Percentiles rank a stretch among this genome's conserved stretches.
phyloP scores from a whole-genome alignment of 35 echinoderm and acorn worm species.

The Ptychodera flava region DNA sequence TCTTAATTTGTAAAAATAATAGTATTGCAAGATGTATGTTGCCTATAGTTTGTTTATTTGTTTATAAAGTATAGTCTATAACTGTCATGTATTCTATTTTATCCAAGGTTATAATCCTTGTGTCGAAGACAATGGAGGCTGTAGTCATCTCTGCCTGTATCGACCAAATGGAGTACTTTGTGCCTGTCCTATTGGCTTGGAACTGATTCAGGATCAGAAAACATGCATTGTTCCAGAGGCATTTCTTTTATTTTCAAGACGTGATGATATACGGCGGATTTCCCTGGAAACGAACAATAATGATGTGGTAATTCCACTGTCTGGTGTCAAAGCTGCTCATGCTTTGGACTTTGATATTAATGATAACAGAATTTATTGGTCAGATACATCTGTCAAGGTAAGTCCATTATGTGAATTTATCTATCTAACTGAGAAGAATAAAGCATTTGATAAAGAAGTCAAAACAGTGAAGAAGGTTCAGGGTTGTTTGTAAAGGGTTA shows the following conservation, averaged over 20 bases:
- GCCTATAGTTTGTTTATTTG: too few species aligned
- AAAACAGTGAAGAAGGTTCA: too few species aligned
- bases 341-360: conserved; percentile 89
- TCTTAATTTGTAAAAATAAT: too few species aligned
- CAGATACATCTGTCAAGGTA: conserved; percentile 58
- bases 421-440: too few species aligned
- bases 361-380: conserved; percentile 85
- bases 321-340: conserved; percentile 42
- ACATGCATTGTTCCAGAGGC: conserved; percentile 94
- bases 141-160: conserved; percentile 82
- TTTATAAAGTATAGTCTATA: too few species aligned
- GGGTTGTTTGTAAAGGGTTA: too few species aligned
- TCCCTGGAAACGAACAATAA: conserved; percentile 80
- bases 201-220: conserved; percentile 56
- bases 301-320: conserved; percentile 77
- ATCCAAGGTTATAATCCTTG: conserved; percentile 71
- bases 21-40: too few species aligned
- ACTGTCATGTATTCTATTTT: too few species aligned
- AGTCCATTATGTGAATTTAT: too few species aligned
- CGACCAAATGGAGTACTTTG: conserved; percentile 52
- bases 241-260: conserved; percentile 76
- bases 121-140: conserved; percentile 65
- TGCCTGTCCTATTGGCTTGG: conserved; percentile 78
- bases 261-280: conserved; percentile 57
- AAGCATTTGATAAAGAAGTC: too few species aligned